These are phyloP conservation scores for Athalia rosae DNA, from an alignment of 2,888 invertebrate genomes.

Conservation along the genomic window DNA sequence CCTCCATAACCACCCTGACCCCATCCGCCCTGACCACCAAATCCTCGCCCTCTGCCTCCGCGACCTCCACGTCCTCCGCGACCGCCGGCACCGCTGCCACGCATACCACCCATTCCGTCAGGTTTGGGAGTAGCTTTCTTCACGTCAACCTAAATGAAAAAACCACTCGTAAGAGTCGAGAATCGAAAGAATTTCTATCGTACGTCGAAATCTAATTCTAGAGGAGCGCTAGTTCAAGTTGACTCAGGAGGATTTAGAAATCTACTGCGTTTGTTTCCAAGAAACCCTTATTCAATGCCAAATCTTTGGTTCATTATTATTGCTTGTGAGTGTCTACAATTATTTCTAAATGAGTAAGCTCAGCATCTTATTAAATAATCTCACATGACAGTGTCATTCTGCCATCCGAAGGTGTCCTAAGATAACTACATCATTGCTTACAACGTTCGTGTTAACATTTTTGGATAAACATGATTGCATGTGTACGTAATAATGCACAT, in stretches of 20 bases:
- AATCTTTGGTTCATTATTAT: too few relatives aligned
- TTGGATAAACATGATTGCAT: neutral
- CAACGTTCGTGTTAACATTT: neutral
- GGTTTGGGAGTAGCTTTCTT: conserved; percentile 96
- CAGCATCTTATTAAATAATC: conserved; percentile 58
- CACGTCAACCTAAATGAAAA: conserved; percentile 84
- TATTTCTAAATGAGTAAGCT: conserved; percentile 50
- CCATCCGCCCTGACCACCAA: conserved; percentile 74
- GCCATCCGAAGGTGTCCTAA: conserved; percentile 73
- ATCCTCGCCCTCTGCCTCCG: conserved; percentile 75
- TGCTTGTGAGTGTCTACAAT: neutral
- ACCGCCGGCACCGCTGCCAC: conserved; percentile 80
- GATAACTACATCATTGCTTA: conserved; percentile 61
- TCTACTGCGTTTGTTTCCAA: too few relatives aligned
- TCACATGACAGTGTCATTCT: conserved; percentile 68
- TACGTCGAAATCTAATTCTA: too few relatives aligned
- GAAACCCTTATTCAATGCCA: too few relatives aligned
- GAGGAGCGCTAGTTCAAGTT: too few relatives aligned
- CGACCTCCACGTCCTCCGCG: conserved; percentile 82
- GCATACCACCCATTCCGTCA: conserved; percentile 81
- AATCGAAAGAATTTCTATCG: neutral
- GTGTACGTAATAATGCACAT: neutral
- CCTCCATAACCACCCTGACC: conserved; percentile 81
- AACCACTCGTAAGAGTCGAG: conserved; percentile 18
- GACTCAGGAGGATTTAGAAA: too few relatives aligned